phyloP scores from a whole-genome alignment of 2,797 vertebrate species.

The Natrix natrix region DNA sequence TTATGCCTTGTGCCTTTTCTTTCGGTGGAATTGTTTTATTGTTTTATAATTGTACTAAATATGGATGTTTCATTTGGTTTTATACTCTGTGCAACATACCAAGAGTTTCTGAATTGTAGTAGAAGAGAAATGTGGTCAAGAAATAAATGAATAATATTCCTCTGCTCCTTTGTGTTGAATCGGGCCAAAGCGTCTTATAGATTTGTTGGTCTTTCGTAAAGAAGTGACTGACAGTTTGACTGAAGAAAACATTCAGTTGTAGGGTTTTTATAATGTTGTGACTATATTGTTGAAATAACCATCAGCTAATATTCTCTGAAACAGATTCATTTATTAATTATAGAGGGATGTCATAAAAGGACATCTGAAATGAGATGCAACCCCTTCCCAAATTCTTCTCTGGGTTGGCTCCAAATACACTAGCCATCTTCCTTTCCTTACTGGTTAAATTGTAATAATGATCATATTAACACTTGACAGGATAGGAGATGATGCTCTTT shows the following conservation, averaged over 20 bases:
- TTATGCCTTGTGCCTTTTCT: background rate
- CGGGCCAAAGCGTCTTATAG: background rate
- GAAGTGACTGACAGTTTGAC: background rate
- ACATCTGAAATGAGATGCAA: background rate
- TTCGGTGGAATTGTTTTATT: background rate
- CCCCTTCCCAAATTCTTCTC: background rate
- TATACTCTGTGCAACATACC: background rate
- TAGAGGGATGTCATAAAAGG: background rate
- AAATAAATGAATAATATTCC: background rate
- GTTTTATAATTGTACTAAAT: background rate
- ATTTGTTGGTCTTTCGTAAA: background rate
- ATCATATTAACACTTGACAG: background rate
- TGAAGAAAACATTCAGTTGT: background rate
- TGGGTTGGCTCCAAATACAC: background rate
- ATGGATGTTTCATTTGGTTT: background rate
- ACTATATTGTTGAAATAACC: background rate
- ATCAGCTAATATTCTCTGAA: background rate
- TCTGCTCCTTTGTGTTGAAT: background rate
- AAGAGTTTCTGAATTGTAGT: background rate
- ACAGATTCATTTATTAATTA: background rate
- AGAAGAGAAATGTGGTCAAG: background rate
- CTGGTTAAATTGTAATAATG: background rate
- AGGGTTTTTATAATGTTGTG: background rate
- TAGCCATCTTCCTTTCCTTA: background rate
- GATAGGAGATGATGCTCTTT: background rate